Conservation (phyloP, 2,797 vertebrate genomes). For the Eulemur mongoz region DNA sequence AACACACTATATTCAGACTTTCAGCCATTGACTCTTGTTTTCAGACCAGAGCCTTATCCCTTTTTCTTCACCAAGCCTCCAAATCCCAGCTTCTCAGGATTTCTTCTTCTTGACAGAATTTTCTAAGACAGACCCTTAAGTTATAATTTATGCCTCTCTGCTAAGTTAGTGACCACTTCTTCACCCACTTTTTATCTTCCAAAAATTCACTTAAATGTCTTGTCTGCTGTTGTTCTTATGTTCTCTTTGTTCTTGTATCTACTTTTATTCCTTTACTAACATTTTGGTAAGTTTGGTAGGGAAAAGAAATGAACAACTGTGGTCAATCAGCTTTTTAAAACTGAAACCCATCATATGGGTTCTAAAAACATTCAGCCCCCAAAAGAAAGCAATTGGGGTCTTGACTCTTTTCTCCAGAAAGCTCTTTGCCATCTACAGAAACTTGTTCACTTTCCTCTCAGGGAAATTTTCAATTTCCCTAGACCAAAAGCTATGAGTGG, state of each 20-base stretch:
- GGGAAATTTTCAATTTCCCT: constrained; percentile 14
- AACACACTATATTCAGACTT: neutral
- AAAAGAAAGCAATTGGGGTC: neutral
- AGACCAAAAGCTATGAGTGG: neutral
- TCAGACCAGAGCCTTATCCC: neutral
- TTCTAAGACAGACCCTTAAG: neutral
- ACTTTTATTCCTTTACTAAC: neutral
- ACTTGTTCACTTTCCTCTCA: neutral
- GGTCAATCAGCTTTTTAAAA: neutral
- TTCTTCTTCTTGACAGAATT: neutral
- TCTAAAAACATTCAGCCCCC: neutral
- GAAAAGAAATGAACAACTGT: neutral
- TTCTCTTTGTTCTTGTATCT: neutral
- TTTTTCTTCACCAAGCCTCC: neutral
- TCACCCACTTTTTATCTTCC: neutral
- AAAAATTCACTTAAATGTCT: neutral
- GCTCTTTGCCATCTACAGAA: neutral
- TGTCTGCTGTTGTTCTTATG: neutral
- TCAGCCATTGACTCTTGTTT: neutral
- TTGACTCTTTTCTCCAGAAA: neutral
- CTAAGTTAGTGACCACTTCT: neutral
- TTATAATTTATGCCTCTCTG: neutral
- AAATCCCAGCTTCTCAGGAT: neutral
- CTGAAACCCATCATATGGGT: neutral
- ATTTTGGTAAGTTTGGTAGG: neutral